Evolutionary conservation across 2,888 invertebrate species (phyloP).

Genomic region (Ariolimax columbianus): DNA sequence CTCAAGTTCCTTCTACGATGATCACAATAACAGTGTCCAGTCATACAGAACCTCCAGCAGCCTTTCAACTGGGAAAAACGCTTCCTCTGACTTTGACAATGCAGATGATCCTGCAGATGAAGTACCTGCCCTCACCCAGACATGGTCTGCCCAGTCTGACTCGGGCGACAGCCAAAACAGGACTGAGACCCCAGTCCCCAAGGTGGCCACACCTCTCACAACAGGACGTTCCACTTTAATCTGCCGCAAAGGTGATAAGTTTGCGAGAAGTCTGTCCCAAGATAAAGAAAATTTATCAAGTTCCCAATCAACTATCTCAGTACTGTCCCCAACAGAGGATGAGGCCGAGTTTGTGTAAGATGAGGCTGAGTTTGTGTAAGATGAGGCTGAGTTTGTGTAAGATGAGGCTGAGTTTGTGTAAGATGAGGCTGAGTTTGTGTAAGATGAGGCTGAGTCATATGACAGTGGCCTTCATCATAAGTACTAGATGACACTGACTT

Average conservation of each 20-base stretch:
- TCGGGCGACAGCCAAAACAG: conserved; percentile 57
- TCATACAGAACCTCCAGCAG: not conserved
- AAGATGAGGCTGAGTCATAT: too few species aligned
- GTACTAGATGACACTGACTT: not conserved
- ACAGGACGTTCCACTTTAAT: conserved; percentile 71
- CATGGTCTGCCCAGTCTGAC: conserved; percentile 53
- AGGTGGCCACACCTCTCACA: conserved; percentile 69
- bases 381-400: too few species aligned
- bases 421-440: too few species aligned
- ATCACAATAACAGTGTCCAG: not conserved
- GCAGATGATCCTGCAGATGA: conserved; percentile 41
- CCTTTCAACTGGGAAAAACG: conserved; percentile 7
- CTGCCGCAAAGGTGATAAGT: conserved; percentile 51
- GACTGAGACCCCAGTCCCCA: conserved; percentile 66
- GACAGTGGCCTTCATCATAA: too few species aligned
- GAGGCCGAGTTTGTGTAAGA: conserved; percentile 46
- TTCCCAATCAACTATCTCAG: conserved; percentile 40
- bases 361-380: too few species aligned
- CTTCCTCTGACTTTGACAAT: conserved; percentile 32
- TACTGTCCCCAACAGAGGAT: conserved; percentile 39
- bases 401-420: too few species aligned
- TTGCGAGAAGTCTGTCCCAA: conserved; percentile 33
- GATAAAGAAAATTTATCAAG: conserved; percentile 49
- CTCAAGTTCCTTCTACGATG: not conserved
- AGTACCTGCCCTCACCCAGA: conserved; percentile 33